Evolutionary conservation across 2,113 vertebrate genomes (phyloP).

Genomic region (Vicugna pacos): DNA sequence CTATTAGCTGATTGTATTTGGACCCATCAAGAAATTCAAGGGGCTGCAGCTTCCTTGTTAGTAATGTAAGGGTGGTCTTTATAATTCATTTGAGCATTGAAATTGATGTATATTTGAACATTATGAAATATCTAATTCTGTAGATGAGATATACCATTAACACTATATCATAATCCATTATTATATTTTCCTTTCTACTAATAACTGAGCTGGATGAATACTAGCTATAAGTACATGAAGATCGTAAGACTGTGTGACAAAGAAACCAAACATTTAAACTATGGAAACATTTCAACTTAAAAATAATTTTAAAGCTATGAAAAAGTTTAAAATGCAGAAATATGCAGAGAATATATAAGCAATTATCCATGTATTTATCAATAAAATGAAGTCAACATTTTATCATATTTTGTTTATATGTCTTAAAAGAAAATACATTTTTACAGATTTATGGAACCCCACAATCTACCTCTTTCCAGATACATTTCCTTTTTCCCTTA

Average conservation of each 20-base stretch:
- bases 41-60: neutral
- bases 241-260: neutral
- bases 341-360: neutral
- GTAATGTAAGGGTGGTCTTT: neutral
- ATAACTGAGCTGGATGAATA: neutral
- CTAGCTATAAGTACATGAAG: neutral
- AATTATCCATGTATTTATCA: neutral
- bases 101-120: conserved; percentile 11
- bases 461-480: neutral
- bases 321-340: neutral
- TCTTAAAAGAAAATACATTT: neutral
- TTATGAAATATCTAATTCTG: neutral
- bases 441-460: neutral
- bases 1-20: neutral
- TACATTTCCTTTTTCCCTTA: neutral
- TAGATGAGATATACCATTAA: neutral
- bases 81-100: neutral
- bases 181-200: neutral
- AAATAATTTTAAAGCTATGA: neutral
- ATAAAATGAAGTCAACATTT: neutral
- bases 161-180: neutral
- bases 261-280: neutral
- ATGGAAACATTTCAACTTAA: neutral
- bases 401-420: neutral
- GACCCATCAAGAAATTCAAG: neutral